Conservation (phyloP, 2,797 vertebrate genomes). For the Triplophysa bombifrons region DNA sequence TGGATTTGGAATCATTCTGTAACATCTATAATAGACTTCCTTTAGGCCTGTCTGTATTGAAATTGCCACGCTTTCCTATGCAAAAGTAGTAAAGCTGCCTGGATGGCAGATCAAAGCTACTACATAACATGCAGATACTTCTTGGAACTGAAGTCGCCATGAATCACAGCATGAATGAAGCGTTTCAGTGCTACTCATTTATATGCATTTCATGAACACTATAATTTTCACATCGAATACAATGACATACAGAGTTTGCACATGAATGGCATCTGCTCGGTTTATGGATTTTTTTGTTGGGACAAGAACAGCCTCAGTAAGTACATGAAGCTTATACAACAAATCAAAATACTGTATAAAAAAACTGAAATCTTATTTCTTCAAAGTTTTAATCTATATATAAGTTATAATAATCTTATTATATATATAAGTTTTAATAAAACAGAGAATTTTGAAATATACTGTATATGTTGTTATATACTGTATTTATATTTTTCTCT, state of each 20-base stretch:
- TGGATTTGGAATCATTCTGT: neutral
- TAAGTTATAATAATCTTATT: no score
- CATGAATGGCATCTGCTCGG: neutral
- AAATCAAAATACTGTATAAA: no score
- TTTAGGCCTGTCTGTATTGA: constrained; percentile 1
- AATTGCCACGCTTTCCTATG: constrained; percentile 3
- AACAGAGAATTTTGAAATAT: no score
- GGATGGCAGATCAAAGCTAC: constrained; percentile 38
- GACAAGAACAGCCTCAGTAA: no score
- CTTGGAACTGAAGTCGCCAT: constrained; percentile 43
- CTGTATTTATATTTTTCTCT: no score
- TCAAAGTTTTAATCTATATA: no score
- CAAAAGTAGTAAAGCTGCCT: constrained; percentile 23
- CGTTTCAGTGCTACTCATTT: constrained; percentile 27
- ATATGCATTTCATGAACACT: constrained; percentile 45
- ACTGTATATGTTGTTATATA: no score
- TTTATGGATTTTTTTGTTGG: neutral
- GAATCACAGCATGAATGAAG: constrained; percentile 39
- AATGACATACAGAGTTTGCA: neutral
- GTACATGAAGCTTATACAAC: no score
- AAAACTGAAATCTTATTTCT: no score
- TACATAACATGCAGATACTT: constrained; percentile 30
- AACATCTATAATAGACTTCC: neutral
- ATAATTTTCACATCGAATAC: constrained; percentile 6
- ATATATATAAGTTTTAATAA: no score